A percentile compares a stretch with the other conserved stretches of the same genome.
Evolutionary conservation across 2,113 vertebrate species (phyloP).

Genomic region (Osmerus mordax): DNA sequence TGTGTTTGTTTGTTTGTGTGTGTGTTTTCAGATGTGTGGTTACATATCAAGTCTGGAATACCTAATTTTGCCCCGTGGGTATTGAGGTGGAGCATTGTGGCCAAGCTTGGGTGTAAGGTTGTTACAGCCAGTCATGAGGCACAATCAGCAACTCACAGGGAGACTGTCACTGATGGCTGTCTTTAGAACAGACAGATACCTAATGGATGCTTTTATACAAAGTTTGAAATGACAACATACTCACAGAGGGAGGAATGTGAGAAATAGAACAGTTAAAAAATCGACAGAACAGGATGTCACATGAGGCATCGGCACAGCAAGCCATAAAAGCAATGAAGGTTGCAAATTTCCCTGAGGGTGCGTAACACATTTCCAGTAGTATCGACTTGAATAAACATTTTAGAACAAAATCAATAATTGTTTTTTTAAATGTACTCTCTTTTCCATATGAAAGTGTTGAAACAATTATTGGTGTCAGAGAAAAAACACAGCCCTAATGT

Average conservation of each 20-base stretch:
- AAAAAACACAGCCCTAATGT: neutral
- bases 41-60: neutral
- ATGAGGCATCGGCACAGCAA: no score
- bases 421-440: neutral
- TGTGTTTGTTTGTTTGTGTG: no score
- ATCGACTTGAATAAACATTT: neutral
- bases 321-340: neutral
- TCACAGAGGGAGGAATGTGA: conserved; percentile 11
- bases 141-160: conserved; percentile 32
- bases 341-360: neutral
- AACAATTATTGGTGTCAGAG: neutral
- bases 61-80: neutral
- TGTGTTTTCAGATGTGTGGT: no score
- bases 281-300: no score
- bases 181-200: conserved; percentile 9
- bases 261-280: neutral
- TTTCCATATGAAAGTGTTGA: conserved; percentile 3
- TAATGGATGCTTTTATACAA: neutral
- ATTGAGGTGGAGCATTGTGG: neutral
- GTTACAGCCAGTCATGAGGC: conserved; percentile 29
- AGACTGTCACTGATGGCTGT: conserved; percentile 15
- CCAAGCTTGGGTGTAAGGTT: conserved; percentile 19
- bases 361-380: neutral
- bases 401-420: neutral
- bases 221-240: neutral